Evolutionary conservation across 2,888 invertebrate species (phyloP).

Genomic region (Xylota sylvarum): DNA sequence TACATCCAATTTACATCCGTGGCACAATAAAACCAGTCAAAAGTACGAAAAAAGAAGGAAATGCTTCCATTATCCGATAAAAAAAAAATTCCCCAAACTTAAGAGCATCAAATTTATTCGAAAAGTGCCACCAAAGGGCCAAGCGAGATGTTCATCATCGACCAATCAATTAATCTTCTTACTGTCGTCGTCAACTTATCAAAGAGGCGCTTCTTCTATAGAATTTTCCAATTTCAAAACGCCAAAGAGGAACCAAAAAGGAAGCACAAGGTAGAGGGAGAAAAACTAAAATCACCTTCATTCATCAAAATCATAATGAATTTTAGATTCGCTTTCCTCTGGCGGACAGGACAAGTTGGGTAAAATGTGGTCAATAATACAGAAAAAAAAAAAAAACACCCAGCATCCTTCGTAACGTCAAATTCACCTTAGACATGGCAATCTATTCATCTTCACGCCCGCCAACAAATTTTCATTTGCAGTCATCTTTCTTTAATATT

Average conservation of each 20-base stretch:
- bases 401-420: conserved; percentile 33
- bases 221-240: conserved; percentile 23
- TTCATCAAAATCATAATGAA: conserved; percentile 74
- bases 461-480: conserved; percentile 66
- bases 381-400: not conserved
- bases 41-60: conserved; percentile 1
- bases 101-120: conserved; percentile 34
- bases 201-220: conserved; percentile 18
- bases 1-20: conserved; percentile 60
- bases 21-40: not conserved
- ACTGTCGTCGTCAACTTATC: conserved; percentile 56
- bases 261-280: not conserved
- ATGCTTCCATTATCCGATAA: conserved; percentile 24
- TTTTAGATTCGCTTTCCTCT: conserved; percentile 54
- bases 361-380: conserved; percentile 64
- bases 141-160: conserved; percentile 61
- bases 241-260: not conserved
- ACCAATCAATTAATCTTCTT: conserved; percentile 71
- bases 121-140: conserved; percentile 26
- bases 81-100: not conserved
- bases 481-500: conserved; percentile 48
- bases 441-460: conserved; percentile 66
- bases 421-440: conserved; percentile 61
- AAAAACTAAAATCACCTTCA: conserved; percentile 58
- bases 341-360: conserved; percentile 54